A percentile compares a stretch with the other conserved stretches of the same genome.
These are phyloP conservation scores for Arge pagana DNA, from an alignment of 2,888 invertebrate species.

Conservation along the genomic window DNA sequence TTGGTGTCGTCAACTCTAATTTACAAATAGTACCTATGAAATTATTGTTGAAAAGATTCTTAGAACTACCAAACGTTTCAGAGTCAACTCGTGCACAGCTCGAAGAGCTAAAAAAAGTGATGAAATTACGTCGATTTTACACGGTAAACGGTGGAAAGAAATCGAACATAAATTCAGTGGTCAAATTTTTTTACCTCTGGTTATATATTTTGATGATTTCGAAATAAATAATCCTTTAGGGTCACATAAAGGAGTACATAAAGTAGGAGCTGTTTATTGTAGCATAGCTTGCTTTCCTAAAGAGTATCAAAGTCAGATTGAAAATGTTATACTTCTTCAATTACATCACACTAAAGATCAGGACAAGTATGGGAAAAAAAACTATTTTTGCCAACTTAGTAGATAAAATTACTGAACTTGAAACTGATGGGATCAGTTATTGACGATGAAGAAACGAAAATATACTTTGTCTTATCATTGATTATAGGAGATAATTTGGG, in stretches of 20 bases:
- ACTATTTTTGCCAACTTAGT: constrained; percentile 24
- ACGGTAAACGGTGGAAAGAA: constrained; percentile 25
- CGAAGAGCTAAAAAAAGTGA: constrained; percentile 5
- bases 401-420: constrained; percentile 25
- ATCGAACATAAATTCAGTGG: constrained; percentile 19
- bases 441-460: constrained; percentile 13
- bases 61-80: constrained; percentile 29
- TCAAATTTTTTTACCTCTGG: constrained; percentile 25
- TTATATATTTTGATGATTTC: constrained; percentile 27
- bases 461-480: constrained; percentile 22
- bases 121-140: constrained; percentile 14
- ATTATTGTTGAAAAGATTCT: constrained; percentile 26
- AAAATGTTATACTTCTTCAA: constrained; percentile 29
- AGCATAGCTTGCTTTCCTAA: constrained; percentile 22
- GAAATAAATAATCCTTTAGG: constrained; percentile 29
- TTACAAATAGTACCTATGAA: constrained; percentile 24
- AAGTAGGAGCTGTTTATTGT: constrained; percentile 28
- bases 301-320: constrained; percentile 25
- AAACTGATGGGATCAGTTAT: constrained; percentile 23
- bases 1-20: constrained; percentile 1
- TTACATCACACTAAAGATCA: constrained; percentile 26
- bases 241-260: constrained; percentile 21
- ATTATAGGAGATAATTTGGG: constrained; percentile 28
- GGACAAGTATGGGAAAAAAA: constrained; percentile 25
- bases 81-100: constrained; percentile 14